Conservation (phyloP, 2,797 vertebrate species). For the Cuniculus paca region DNA sequence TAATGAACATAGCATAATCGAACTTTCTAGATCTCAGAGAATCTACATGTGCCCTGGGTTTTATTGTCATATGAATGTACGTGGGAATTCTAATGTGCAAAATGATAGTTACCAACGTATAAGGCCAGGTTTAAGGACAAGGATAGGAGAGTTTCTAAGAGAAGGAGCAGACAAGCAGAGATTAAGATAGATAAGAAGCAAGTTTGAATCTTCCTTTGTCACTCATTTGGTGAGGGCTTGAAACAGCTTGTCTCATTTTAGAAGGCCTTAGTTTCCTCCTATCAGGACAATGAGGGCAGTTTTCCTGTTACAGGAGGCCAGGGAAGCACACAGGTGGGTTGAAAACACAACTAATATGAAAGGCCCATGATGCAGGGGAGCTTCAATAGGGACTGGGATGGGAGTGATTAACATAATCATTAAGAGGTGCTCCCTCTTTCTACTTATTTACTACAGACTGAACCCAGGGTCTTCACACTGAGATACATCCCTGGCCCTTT, state of each 20-base stretch:
- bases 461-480: background rate
- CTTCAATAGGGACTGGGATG: background rate
- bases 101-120: background rate
- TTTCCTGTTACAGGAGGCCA: background rate
- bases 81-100: slow-evolving; percentile 37
- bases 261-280: background rate
- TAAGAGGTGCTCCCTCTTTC: background rate
- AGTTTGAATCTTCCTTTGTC: background rate
- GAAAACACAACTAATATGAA: background rate
- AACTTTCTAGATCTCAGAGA: slow-evolving; percentile 35
- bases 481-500: background rate
- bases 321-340: background rate
- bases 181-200: background rate
- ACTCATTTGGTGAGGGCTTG: background rate
- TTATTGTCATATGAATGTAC: slow-evolving; percentile 8
- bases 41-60: background rate
- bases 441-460: background rate
- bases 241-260: background rate
- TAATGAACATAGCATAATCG: slow-evolving; percentile 56
- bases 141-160: background rate
- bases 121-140: background rate
- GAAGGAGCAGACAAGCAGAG: background rate
- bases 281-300: background rate
- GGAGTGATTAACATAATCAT: background rate
- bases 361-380: background rate